Evolutionary conservation across 1,140 invertebrate species (phyloP), one percentile per base, ranked within the genome.

Genomic region (Triops longicaudatus): DNA sequence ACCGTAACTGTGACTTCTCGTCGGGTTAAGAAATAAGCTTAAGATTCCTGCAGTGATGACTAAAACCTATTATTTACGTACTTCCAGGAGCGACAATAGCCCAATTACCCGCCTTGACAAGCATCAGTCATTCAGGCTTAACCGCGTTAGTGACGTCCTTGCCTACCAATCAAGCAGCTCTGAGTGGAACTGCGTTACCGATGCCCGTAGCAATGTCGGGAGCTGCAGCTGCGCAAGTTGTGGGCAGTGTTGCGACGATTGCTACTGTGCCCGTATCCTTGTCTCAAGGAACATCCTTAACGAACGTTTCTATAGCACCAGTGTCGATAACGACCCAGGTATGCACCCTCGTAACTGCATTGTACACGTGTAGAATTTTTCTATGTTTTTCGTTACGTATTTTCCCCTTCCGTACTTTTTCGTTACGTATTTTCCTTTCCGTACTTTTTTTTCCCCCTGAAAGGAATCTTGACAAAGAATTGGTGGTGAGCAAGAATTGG

Each of bases 141-240:
- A 86, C 81, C 84, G 86, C 82, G 84, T 86, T 26, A 84, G 84
- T 37, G 84, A 83, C 6, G 84, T 84, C 9, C 84, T 85, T 6
- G 84, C 83, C 84, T 17, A 85, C 86, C 77, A 86, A 88, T 1
- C 82, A 88, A n/a, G 83, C 87, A 73, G 88, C 88, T 4, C 88
- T 89, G 1, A 88, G 87, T 22, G 88, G 88, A 0, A 88, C 87
- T 78, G 88, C 89, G 22, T 88, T 88, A 10, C 88, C 88, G n/a
- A 88, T 89, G 73, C 88, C 89, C 9, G 88, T 90, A 10, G 88
- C 88, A 77, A 86, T 90, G 81, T 88, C 88, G 3, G 50, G 50
- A 63, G 87, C 88, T 2, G 85, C 79, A 37, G 81, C 83, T 28
- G 81, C 82, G 73, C 81, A 82, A 42, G 77, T 81, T 76, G 78